phyloP scores from a whole-genome alignment of 1,140 invertebrate species.

The Araneus ventricosus region DNA sequence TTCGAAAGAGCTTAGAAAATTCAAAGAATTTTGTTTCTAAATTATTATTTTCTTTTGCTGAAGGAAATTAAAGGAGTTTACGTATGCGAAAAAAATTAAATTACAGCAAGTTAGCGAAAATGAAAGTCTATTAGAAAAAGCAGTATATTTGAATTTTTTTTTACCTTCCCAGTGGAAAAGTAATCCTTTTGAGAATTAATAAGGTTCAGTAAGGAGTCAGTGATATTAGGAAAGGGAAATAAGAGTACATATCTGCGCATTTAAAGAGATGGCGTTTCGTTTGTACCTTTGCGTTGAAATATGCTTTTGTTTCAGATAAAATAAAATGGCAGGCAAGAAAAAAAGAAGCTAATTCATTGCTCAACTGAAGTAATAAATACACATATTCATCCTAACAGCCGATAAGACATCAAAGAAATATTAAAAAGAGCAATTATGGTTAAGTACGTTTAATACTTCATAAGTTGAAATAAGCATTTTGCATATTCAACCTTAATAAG shows the following conservation, averaged over 20 bases:
- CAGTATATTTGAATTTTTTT: not conserved
- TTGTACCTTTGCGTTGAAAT: not conserved
- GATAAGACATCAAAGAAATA: too few relatives aligned
- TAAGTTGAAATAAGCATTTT: too few relatives aligned
- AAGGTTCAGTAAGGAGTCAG: not conserved
- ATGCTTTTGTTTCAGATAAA: not conserved
- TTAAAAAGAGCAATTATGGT: too few relatives aligned
- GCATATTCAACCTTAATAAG: too few relatives aligned
- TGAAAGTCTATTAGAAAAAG: not conserved
- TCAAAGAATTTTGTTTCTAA: not conserved
- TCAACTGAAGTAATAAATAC: too few relatives aligned
- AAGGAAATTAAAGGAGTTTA: constrained; percentile 12
- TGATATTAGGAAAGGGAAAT: not conserved
- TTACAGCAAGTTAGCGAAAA: constrained; percentile 20
- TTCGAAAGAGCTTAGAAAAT: not conserved
- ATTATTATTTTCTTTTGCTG: constrained; percentile 21
- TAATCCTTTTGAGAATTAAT: not conserved
- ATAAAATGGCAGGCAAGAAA: too few relatives aligned
- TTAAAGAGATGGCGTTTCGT: not conserved
- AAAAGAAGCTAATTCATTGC: too few relatives aligned
- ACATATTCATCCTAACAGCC: too few relatives aligned
- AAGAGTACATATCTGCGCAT: not conserved
- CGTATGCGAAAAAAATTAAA: not conserved
- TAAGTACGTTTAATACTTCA: too few relatives aligned
- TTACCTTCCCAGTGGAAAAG: not conserved